Percentiles rank a stretch among this genome's conserved stretches.
Conservation (phyloP, 2,113 vertebrate species). For the Ptyas mucosa region DNA sequence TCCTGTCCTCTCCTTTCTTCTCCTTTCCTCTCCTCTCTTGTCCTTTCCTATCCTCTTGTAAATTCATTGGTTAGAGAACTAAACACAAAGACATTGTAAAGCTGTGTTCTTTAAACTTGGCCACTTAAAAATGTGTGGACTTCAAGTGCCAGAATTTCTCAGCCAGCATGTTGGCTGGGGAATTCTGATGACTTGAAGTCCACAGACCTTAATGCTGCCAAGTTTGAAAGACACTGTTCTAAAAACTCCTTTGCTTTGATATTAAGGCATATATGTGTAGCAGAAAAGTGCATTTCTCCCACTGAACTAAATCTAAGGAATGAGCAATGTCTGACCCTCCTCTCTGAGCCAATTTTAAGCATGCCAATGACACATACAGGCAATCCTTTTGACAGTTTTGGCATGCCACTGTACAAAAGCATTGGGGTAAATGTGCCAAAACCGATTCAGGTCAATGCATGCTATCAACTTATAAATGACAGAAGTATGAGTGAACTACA, state of each 20-base stretch:
- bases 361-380: neutral
- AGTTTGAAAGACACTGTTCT: neutral
- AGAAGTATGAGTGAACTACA: neutral
- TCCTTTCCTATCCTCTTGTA: neutral
- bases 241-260: neutral
- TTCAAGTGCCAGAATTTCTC: neutral
- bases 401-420: neutral
- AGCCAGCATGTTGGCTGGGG: neutral
- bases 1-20: no score
- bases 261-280: neutral
- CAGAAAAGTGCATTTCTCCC: neutral
- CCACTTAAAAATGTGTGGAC: neutral
- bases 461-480: neutral
- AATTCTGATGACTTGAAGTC: neutral
- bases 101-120: neutral
- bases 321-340: no score
- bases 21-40: no score
- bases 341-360: neutral
- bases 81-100: neutral
- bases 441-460: neutral
- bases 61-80: neutral
- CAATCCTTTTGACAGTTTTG: neutral
- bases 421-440: neutral
- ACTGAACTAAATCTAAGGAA: neutral
- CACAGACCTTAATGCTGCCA: neutral